Percentiles rank a stretch among this genome's conserved stretches.
Evolutionary conservation across 2,113 vertebrate species (phyloP).

Genomic region (Nettapus auritus): DNA sequence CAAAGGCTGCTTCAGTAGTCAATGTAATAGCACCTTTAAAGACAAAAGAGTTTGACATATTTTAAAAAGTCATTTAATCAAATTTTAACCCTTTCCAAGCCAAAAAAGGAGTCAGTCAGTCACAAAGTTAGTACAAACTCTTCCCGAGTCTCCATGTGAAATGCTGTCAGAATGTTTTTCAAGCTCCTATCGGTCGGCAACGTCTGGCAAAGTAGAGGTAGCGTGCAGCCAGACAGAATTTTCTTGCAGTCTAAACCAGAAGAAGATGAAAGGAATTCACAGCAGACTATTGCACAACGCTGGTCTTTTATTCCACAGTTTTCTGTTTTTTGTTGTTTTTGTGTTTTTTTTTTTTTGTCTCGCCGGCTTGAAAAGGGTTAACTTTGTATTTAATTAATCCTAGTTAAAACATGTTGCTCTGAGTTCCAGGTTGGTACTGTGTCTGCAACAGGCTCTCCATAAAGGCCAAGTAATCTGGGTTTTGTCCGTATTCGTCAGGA

Average conservation of each 20-base stretch:
- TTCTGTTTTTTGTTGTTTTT: neutral
- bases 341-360: neutral
- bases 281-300: slow-evolving; percentile 68
- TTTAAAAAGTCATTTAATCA: slow-evolving; percentile 52
- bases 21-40: slow-evolving; percentile 87
- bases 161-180: neutral
- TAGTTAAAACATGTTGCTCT: slow-evolving; percentile 70
- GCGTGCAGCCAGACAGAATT: slow-evolving; percentile 40
- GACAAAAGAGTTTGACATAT: slow-evolving; percentile 66
- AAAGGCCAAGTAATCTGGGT: slow-evolving; percentile 83
- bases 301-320: slow-evolving; percentile 50
- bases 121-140: slow-evolving; percentile 35
- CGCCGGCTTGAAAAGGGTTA: slow-evolving; percentile 45
- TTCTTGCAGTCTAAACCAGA: slow-evolving; percentile 44
- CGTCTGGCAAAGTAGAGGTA: slow-evolving; percentile 67
- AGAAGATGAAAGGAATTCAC: slow-evolving; percentile 52
- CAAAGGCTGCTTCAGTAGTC: slow-evolving; percentile 79
- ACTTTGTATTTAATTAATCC: neutral
- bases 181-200: slow-evolving; percentile 23
- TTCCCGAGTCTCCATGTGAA: slow-evolving; percentile 13
- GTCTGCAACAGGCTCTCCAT: slow-evolving; percentile 88
- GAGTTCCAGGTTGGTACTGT: slow-evolving; percentile 78
- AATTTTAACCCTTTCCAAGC: slow-evolving; percentile 43
- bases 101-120: slow-evolving; percentile 26
- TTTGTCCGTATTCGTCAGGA: slow-evolving; percentile 67